Percentiles rank a stretch among this genome's conserved stretches.
These are phyloP conservation scores for Drosophila rhopaloa DNA, from an alignment of 1,140 invertebrate genomes.

Conservation along the genomic window DNA sequence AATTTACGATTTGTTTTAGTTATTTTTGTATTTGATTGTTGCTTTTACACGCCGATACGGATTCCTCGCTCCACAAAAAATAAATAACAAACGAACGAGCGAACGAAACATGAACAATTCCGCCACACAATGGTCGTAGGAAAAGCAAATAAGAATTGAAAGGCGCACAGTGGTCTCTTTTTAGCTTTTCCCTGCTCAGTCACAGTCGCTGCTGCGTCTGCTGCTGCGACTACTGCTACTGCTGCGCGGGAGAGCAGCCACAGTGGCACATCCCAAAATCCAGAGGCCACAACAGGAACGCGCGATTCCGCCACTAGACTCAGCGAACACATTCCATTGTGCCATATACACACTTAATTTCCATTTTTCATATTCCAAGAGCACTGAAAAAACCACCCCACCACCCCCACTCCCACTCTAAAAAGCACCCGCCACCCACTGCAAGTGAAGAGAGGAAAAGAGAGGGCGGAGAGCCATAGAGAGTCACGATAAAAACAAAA, in stretches of 20 bases:
- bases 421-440: conserved; percentile 34
- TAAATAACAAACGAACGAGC: conserved; percentile 65
- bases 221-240: conserved; percentile 29
- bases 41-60: conserved; percentile 42
- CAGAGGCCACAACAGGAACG: conserved; percentile 58
- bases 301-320: conserved; percentile 62
- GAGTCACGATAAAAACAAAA: conserved; percentile 8
- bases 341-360: conserved; percentile 83
- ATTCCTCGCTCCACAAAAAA: conserved; percentile 66
- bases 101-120: conserved; percentile 83
- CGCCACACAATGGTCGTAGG: conserved; percentile 79
- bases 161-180: conserved; percentile 68
- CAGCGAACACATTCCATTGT: conserved; percentile 77
- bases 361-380: conserved; percentile 82
- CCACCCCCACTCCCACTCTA: conserved; percentile 29
- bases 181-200: conserved; percentile 47
- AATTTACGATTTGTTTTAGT: conserved; percentile 41
- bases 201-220: conserved; percentile 30
- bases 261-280: conserved; percentile 54
- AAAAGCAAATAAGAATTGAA: conserved; percentile 83
- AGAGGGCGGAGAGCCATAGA: background rate
- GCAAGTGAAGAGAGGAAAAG: background rate
- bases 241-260: conserved; percentile 68
- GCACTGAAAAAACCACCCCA: conserved; percentile 41
- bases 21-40: conserved; percentile 29